Evolutionary conservation across 1,140 invertebrate species (phyloP).

Genomic region (Diorhabda elongata): DNA sequence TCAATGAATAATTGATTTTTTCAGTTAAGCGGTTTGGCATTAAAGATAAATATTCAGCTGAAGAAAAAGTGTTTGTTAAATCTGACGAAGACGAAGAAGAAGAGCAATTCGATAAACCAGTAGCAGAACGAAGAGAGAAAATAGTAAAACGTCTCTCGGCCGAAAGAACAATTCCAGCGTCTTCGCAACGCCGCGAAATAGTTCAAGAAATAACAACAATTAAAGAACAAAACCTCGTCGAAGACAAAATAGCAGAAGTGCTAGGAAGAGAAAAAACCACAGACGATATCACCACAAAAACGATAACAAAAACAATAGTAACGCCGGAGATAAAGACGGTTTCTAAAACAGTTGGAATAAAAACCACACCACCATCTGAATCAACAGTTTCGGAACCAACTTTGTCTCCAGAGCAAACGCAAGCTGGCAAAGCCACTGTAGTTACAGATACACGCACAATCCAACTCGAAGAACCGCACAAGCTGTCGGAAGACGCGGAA

Average conservation of each 20-base stretch:
- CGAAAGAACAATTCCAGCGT: conserved; percentile 61
- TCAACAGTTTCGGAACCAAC: conserved; percentile 20
- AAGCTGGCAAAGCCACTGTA: conserved; percentile 23
- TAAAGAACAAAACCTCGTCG: conserved; percentile 59
- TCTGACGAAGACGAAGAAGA: conserved; percentile 58
- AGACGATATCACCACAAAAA: conserved; percentile 23
- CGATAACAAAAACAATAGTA: conserved; percentile 15
- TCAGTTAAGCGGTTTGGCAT: background rate
- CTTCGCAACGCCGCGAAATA: conserved; percentile 63
- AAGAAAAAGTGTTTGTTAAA: conserved; percentile 64
- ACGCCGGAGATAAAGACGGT: conserved; percentile 24
- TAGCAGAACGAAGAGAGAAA: conserved; percentile 64
- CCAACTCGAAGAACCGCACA: conserved; percentile 22
- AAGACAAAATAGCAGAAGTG: conserved; percentile 56
- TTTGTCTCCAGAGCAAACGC: conserved; percentile 19
- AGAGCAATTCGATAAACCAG: conserved; percentile 61
- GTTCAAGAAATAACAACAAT: conserved; percentile 66
- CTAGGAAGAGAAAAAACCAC: conserved; percentile 52
- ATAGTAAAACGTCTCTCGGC: conserved; percentile 64
- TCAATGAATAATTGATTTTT: background rate
- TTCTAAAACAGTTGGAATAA: conserved; percentile 34
- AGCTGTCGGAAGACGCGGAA: conserved; percentile 41
- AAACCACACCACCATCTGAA: conserved; percentile 33
- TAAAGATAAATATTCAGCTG: conserved; percentile 62
- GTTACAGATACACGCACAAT: conserved; percentile 24